Evolutionary conservation across 2,888 invertebrate genomes (phyloP), one percentile per base, ranked within the genome.

Genomic region (Sceliomorpha sp.): DNA sequence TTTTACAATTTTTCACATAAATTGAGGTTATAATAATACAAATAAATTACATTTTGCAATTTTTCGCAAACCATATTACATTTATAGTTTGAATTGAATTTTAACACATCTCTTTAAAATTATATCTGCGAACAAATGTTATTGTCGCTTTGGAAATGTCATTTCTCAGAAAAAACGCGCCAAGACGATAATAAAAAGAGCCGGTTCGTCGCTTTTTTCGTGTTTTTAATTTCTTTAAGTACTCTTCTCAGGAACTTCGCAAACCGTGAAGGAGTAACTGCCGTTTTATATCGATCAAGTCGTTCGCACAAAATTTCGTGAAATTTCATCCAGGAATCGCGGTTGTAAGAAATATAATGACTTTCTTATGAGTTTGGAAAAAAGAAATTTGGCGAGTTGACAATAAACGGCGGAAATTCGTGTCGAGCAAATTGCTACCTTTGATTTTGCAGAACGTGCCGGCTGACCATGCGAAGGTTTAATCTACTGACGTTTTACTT

Each of bases 171-270:
- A n/a, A n/a, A n/a, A n/a, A n/a, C n/a, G n/a, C n/a, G n/a, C n/a
- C n/a, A n/a, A n/a, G n/a, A n/a, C n/a, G n/a, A n/a, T n/a, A n/a
- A n/a, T n/a, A n/a, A n/a, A n/a, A n/a, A n/a, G n/a, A n/a, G n/a
- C n/a, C n/a, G n/a, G n/a, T n/a, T n/a, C n/a, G n/a, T n/a, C n/a
- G n/a, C 42, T 44, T 12, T 8, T 9, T 2, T 40, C 27, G 37
- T 45, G 34, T 62, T 68, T 68, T 68, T 68, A 68, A 68, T 68
- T 62, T 68, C 68, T 68, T 68, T 68, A 68, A 68, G 68, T 68
- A 68, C 62, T 60, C 62, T 44, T 24, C 10, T 39, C 50, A 48
- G 24, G 27, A 36, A 56, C 50, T 68, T 68, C 62, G 56, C 68
- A 56, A 62, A 51, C 68, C 62, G 56, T 68, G 56, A 62, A 62